phyloP scores from a whole-genome alignment of 2,888 invertebrate species.

The Acanthacorydalis orientalis region DNA sequence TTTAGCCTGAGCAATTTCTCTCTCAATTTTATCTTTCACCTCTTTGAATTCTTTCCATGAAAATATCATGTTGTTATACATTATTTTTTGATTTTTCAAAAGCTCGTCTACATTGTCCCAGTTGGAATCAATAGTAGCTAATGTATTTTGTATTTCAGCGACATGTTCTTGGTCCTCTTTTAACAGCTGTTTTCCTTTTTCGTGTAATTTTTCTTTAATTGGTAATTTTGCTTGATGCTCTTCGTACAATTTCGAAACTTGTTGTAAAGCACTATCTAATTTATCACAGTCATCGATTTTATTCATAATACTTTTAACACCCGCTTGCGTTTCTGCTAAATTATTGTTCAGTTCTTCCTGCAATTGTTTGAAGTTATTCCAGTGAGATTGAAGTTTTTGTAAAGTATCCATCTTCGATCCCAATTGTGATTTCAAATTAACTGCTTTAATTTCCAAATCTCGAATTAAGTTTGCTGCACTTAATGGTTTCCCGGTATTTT shows the following conservation, averaged over 20 bases:
- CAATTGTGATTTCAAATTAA: conserved; percentile 47
- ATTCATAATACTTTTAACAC: conserved; percentile 38
- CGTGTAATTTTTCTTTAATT: conserved; percentile 54
- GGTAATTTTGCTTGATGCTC: conserved; percentile 39
- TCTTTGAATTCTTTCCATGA: conserved; percentile 62
- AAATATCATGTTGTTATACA: conserved; percentile 52
- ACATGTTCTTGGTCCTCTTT: conserved; percentile 68
- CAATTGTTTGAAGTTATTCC: conserved; percentile 59
- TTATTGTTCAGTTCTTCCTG: conserved; percentile 53
- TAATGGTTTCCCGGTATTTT: conserved; percentile 48
- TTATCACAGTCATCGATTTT: conserved; percentile 29
- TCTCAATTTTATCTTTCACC: conserved; percentile 49
- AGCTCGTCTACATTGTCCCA: conserved; percentile 66
- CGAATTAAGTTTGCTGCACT: conserved; percentile 55
- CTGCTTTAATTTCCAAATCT: conserved; percentile 54
- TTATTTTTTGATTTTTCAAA: conserved; percentile 56
- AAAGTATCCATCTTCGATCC: conserved; percentile 47
- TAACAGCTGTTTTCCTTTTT: conserved; percentile 63
- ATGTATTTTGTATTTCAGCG: conserved; percentile 60
- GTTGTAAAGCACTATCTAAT: conserved; percentile 29
- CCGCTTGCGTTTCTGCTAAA: conserved; percentile 38
- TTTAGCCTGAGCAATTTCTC: conserved; percentile 52
- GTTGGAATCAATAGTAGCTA: conserved; percentile 59
- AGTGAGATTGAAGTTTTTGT: conserved; percentile 54
- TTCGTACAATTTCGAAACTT: conserved; percentile 32